These are phyloP conservation scores for Ramphastos sulfuratus DNA, from an alignment of 2,113 vertebrate species.

Conservation along the genomic window DNA sequence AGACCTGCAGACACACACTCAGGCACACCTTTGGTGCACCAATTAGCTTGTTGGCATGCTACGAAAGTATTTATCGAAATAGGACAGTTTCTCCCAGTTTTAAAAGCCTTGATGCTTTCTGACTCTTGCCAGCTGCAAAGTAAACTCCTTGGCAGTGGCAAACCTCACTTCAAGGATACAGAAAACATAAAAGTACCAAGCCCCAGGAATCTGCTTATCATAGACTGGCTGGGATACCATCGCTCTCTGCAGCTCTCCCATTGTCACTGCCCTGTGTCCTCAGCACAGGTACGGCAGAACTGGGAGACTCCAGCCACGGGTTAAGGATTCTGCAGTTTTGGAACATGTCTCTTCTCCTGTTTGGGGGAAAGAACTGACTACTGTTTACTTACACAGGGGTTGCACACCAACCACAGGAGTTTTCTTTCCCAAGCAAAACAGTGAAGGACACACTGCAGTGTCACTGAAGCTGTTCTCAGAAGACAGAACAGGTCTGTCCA, in stretches of 20 bases:
- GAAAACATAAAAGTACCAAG: not conserved
- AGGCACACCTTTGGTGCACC: not conserved
- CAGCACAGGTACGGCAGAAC: conserved; percentile 55
- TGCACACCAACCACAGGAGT: not conserved
- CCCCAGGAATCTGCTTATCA: not conserved
- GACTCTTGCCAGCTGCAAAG: not conserved
- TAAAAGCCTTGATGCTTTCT: not conserved
- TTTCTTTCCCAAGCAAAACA: not conserved
- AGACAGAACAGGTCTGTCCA: not conserved
- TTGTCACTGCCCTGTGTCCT: conserved; percentile 63
- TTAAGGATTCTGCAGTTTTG: not conserved
- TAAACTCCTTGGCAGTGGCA: not conserved
- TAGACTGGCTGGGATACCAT: not conserved
- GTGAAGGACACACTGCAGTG: fast-evolving
- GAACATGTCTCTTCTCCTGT: not conserved
- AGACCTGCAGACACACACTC: not conserved
- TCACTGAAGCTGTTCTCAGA: not conserved
- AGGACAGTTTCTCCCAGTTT: not conserved
- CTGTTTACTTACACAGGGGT: not conserved
- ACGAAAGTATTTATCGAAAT: not conserved
- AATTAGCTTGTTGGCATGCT: not conserved
- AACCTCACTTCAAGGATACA: not conserved
- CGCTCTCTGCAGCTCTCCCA: not conserved
- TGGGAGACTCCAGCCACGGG: conserved; percentile 3
- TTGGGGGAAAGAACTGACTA: not conserved